Evolutionary conservation across 2,113 vertebrate species (phyloP).

Genomic region (Dolichotis patagonum): DNA sequence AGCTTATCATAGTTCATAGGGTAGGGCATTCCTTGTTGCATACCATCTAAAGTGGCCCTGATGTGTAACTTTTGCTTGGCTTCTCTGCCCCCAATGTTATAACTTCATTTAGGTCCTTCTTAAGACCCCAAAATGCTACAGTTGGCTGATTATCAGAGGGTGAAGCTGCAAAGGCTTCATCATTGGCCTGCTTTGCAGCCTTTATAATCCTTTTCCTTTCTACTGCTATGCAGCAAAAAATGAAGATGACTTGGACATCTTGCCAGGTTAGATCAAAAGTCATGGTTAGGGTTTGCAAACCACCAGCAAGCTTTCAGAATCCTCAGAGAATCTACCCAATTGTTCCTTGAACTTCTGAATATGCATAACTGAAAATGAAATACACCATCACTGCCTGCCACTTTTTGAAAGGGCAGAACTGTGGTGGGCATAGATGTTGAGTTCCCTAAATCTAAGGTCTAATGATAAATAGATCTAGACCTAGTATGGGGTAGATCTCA

Average conservation of each 20-base stretch:
- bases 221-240: background rate
- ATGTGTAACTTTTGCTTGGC: too few relatives aligned
- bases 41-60: too few relatives aligned
- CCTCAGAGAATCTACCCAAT: background rate
- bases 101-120: background rate
- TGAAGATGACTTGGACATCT: background rate
- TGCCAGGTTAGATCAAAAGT: background rate
- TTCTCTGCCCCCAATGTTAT: background rate
- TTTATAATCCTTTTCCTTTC: background rate
- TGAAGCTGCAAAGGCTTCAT: background rate
- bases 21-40: too few relatives aligned
- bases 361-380: background rate
- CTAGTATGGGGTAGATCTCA: too few relatives aligned
- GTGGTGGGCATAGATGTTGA: too few relatives aligned
- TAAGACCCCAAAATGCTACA: background rate
- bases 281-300: background rate
- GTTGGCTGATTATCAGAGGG: background rate
- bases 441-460: too few relatives aligned
- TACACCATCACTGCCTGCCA: background rate
- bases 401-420: too few relatives aligned
- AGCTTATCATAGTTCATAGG: too few relatives aligned
- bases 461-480: too few relatives aligned
- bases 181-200: background rate
- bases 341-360: background rate
- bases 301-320: background rate